Base-by-base conservation (phyloP, 2,797 vertebrate genomes). In the Anguilla megastoma region DNA sequence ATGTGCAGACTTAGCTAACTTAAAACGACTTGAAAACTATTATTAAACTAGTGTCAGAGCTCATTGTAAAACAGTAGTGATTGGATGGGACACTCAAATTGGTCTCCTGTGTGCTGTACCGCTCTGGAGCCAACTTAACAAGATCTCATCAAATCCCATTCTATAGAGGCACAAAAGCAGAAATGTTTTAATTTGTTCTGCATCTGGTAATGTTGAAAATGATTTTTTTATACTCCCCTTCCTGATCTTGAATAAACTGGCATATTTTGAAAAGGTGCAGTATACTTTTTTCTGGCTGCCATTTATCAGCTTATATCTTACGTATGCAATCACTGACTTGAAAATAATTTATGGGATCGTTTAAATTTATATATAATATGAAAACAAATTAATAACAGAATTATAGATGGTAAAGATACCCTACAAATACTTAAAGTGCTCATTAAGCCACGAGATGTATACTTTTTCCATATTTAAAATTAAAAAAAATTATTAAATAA, bases 311-410 rank as follows among this genome's bases (percentile, higher is more conserved):
- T 36, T 87, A 71, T 88, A 85, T 88, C 85, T 85, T 41, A 86
- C 89, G 86, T 88, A 85, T 88, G 88, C 87, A 89, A 79, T 88
- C 84, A 80, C 66, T 79, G 85, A 90, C 86, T 86, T 89, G 69
- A 56, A 66, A 79, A 71, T 84, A 86, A 85, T 82, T 89, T 66
- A 33, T 30, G 79, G 27, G 24, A 41, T 84, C 50, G 18, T 24
- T 63, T 89, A 0, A 58, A 18, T 18, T 58, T 18, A 14, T 12
- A 14, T 18, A 21, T 14, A 56, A 56, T 56, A 56, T 56, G 54
- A 56, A 56, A 2, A 56, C 14, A 56, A 56, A 56, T 56, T 12
- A 56, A 56, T 16, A 56, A 16, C 10, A 56, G 2, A 56, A 50
- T 50, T 50, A 50, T 9, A 50, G 50, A 50, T 50, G 9, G 5